Conservation (phyloP, 2,113 vertebrate species). For the Acrocephalus arundinaceus region DNA sequence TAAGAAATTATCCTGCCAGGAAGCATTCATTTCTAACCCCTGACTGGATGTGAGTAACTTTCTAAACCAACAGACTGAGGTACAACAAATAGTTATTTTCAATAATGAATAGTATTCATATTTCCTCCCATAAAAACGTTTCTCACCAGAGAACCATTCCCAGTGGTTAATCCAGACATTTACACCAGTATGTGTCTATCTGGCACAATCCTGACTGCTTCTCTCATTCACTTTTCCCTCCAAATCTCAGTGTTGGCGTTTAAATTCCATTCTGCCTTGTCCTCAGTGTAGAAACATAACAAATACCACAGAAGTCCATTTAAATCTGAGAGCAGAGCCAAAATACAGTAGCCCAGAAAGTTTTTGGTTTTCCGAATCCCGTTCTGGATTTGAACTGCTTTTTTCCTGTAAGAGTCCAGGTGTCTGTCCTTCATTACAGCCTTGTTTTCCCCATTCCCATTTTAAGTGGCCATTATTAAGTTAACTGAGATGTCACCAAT, state of each 20-base stretch:
- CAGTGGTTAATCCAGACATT: background rate
- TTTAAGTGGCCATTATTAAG: background rate
- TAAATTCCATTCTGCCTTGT: background rate
- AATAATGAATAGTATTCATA: background rate
- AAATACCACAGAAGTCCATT: fast-evolving
- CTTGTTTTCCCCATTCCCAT: background rate
- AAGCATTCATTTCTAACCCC: background rate
- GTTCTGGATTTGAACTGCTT: background rate
- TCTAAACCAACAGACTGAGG: background rate
- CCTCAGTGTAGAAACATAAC: background rate
- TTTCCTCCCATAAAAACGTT: background rate
- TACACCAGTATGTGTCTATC: background rate
- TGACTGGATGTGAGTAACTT: background rate
- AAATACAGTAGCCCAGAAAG: background rate
- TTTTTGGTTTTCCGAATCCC: background rate
- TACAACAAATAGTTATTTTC: background rate
- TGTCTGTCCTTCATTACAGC: background rate
- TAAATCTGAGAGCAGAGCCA: background rate
- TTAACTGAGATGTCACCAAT: background rate
- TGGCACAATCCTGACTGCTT: background rate
- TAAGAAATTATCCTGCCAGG: background rate
- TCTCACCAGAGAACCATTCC: background rate
- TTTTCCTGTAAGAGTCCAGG: background rate
- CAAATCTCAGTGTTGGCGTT: background rate
- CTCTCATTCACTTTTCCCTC: background rate